phyloP scores from a whole-genome alignment of 2,797 vertebrate genomes.

The Gadopsis bispinosus region DNA sequence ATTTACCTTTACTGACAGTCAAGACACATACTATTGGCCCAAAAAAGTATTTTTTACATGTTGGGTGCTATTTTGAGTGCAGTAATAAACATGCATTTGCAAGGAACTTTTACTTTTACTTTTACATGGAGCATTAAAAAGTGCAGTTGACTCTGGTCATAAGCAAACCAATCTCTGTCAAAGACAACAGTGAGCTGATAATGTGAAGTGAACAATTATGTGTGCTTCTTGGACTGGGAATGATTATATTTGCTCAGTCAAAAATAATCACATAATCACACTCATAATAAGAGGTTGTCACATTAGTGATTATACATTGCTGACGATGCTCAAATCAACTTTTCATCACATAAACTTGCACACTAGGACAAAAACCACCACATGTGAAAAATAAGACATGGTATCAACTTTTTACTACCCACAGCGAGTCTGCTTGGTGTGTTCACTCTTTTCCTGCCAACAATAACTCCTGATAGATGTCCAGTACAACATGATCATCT shows the following conservation, averaged over 20 bases:
- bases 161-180: constrained; percentile 29
- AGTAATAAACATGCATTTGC: constrained; percentile 56
- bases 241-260: constrained; percentile 70
- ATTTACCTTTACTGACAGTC: too few relatives aligned
- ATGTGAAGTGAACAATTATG: constrained; percentile 63
- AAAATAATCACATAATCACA: constrained; percentile 76
- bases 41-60: constrained; percentile 21
- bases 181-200: constrained; percentile 39
- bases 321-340: constrained; percentile 57
- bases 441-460: neutral
- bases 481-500: neutral
- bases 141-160: constrained; percentile 8
- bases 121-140: constrained; percentile 43
- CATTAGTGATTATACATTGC: constrained; percentile 75
- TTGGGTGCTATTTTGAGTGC: constrained; percentile 19
- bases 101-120: constrained; percentile 27
- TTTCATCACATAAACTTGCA: constrained; percentile 64
- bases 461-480: neutral
- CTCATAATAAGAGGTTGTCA: constrained; percentile 80
- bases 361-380: constrained; percentile 29
- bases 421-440: neutral
- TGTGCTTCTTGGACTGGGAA: constrained; percentile 33
- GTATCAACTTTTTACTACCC: constrained; percentile 8
- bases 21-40: neutral
- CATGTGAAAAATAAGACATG: constrained; percentile 31